Evolutionary conservation across 2,888 invertebrate genomes (phyloP), one percentile per base, ranked within the genome.

Genomic region (Pterostichus niger): DNA sequence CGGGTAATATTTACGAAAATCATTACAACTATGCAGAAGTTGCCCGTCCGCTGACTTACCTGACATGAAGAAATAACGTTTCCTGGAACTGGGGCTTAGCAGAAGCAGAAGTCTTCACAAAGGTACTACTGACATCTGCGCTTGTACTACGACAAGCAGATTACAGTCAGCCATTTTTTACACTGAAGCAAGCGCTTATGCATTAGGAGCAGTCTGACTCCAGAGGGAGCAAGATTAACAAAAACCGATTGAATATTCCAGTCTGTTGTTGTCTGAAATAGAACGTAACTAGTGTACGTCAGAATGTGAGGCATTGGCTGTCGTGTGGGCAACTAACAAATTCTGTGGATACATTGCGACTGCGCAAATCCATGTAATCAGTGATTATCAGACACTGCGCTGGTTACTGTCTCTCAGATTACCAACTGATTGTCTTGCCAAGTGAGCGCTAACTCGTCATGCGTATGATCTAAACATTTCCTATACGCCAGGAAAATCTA

Each of bases 351-450:
- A 88, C 81, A 84, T 90, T 0, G 88, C 88, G 56, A 88, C 88
- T 0, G 35, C 86, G 3, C 77, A 85, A 0, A 88, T 90, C 44
- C 84, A 83, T 0, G 85, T 90, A 0, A 82, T 87, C 3, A 90
- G 89, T 0, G 91, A 90, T 80, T 90, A 90, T 76, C 87, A 88
- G 81, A 88, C 90, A 0, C 85, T 91, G 44, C 88, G 89, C 87
- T 91, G 89, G 88, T 84, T 91, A 7, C 83, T 88, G 83, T 85
- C 85, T 0, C 46, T 89, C 2, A 89, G 89, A 82, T 86, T 89
- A 11, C 88, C 88, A 0, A 86, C 87, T 9, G 89, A 89, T 9
- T 83, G 90, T 31, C 83, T 91, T 0, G 88, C 87, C 0, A 84
- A 90, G 46, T 91, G 90, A 90, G 88, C 88, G 0, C 54, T 90